These are phyloP conservation scores for Caerostris extrusa DNA, from an alignment of 1,140 invertebrate genomes.

Conservation along the genomic window DNA sequence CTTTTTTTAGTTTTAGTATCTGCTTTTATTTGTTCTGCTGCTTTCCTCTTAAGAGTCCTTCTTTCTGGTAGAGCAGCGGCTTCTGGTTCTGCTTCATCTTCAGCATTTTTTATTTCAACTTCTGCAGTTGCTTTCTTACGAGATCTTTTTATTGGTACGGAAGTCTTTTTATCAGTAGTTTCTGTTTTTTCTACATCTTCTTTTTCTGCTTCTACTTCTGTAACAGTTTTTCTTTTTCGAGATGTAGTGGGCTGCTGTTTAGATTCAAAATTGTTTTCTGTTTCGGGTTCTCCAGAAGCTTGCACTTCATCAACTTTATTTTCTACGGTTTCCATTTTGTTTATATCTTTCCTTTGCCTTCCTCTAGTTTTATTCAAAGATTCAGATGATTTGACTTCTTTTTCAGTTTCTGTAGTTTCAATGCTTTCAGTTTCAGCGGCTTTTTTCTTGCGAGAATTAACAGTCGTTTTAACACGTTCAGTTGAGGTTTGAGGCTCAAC, in stretches of 20 bases:
- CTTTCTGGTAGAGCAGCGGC: not conserved
- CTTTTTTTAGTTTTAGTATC: slow-evolving; percentile 8
- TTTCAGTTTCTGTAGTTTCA: slow-evolving; percentile 3
- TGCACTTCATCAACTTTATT: not conserved
- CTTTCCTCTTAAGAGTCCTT: not conserved
- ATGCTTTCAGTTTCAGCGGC: not conserved
- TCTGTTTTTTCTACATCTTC: not conserved
- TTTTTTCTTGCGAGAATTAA: slow-evolving; percentile 29
- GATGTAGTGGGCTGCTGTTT: not conserved
- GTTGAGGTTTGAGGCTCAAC: not conserved
- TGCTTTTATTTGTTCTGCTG: not conserved
- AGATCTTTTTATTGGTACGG: not conserved
- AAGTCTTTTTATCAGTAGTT: not conserved
- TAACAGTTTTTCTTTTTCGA: not conserved
- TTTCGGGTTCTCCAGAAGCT: not conserved
- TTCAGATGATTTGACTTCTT: not conserved
- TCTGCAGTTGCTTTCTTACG: not conserved
- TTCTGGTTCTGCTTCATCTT: not conserved
- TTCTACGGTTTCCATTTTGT: not conserved
- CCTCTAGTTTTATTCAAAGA: not conserved
- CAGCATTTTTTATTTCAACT: not conserved
- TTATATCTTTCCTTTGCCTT: not conserved
- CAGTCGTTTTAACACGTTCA: not conserved
- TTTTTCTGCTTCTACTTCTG: not conserved
- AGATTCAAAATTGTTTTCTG: not conserved